phyloP scores from a whole-genome alignment of 2,888 invertebrate genomes.

The Gnatocerus cornutus region DNA sequence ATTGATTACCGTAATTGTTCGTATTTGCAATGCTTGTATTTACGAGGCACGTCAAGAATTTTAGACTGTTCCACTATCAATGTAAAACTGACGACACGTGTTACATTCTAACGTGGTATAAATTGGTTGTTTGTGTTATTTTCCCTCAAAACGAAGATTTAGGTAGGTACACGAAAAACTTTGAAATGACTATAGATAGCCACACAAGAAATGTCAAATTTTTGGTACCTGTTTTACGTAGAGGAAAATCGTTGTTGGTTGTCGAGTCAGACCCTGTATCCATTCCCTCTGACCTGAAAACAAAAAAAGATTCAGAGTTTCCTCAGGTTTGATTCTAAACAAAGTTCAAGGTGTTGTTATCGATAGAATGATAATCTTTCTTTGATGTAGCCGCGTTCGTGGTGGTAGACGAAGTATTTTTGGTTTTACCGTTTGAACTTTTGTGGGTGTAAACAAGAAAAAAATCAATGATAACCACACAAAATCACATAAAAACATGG shows the following conservation, averaged over 20 bases:
- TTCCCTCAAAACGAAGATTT: not conserved
- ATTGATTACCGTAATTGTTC: constrained; percentile 7
- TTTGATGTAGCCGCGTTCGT: no score
- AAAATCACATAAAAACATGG: no score
- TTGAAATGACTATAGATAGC: constrained; percentile 1
- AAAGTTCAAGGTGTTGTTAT: no score
- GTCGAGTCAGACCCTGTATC: constrained; percentile 75
- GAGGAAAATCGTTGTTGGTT: constrained; percentile 84
- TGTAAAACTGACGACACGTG: not conserved
- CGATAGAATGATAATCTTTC: no score
- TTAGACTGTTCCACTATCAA: no score
- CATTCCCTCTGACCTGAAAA: constrained; percentile 71
- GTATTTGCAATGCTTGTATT: not conserved
- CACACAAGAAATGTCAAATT: not conserved
- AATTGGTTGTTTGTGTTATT: not conserved
- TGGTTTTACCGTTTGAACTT: no score
- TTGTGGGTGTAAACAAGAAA: no score
- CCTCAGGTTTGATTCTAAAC: no score
- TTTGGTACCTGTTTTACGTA: constrained; percentile 91
- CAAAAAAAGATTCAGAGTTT: constrained; percentile 26
- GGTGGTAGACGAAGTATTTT: no score
- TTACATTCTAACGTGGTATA: not conserved
- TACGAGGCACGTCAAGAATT: no score
- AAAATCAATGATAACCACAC: no score
- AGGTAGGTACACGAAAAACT: not conserved